A percentile compares a stretch with the other conserved stretches of the same genome.
Conservation (phyloP, 2,888 invertebrate genomes). For the Kryphioiulus occultus region DNA sequence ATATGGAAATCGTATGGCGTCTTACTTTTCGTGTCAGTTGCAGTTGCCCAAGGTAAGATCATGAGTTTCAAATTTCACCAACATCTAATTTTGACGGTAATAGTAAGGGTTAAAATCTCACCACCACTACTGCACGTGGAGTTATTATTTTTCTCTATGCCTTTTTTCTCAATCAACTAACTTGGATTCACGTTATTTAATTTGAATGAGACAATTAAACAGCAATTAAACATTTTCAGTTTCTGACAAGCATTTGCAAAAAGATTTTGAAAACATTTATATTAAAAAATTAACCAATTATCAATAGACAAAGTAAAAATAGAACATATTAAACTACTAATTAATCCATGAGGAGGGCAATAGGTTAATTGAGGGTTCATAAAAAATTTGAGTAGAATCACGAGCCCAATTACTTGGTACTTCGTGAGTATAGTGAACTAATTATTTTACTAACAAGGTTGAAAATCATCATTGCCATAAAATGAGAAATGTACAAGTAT, state of each 20-base stretch:
- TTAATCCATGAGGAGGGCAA: not conserved
- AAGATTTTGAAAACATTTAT: no score
- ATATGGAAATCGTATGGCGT: not conserved
- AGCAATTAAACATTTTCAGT: no score
- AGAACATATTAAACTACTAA: no score
- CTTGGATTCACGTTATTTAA: no score
- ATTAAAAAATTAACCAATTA: no score
- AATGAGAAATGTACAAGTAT: not conserved
- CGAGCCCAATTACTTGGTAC: not conserved
- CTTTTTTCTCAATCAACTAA: no score
- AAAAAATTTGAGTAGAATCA: not conserved
- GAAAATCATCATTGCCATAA: not conserved
- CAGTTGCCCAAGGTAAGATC: constrained; percentile 29
- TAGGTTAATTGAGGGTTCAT: not conserved
- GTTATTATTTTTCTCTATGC: no score
- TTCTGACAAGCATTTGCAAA: no score
- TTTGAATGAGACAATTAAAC: no score
- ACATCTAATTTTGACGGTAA: not conserved
- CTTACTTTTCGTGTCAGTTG: not conserved
- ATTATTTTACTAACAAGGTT: not conserved
- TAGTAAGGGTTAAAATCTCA: no score
- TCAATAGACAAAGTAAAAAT: no score
- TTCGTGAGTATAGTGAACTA: not conserved
- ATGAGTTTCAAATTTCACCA: not conserved
- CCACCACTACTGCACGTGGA: no score